Base-by-base conservation (phyloP, 2,888 invertebrate species). In the Noctua janthina region DNA sequence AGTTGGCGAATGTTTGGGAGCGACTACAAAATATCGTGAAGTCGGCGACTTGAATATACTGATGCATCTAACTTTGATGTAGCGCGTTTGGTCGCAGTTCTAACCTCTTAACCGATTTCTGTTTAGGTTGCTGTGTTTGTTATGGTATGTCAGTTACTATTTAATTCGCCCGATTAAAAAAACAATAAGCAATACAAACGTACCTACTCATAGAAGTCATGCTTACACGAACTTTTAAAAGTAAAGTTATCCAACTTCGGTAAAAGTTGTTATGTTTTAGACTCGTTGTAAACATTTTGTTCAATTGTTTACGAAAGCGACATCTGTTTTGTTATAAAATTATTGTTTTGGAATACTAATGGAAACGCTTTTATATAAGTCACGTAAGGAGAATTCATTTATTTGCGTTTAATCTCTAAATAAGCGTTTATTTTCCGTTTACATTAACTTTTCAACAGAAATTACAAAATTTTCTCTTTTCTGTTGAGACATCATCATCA, bases 281-380 rank as follows among this genome's bases (percentile, higher is more conserved):
- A 70, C 8, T 64, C n/a, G 10, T 17, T 86, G 49, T 35, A 39
- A 67, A 59, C 72, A 66, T 66, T 73, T 71, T 73, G 75, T 70
- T 81, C 49, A 80, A 83, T 83, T 86, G 74, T 74, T 83, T 39
- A 64, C 62, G 23, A 51, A 87, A 72, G 68, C 49, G 62, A 68
- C 84, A 84, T 87, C 78, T 87, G 84, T 68, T 74, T 70, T 54
- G 69, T 74, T 71, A 64, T 15, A 66, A 64, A 66, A 83, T 84
- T 49, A 78, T 87, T 83, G 73, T 87, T 78, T 70, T 67, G 62
- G 66, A 74, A 74, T 87, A 49, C 64, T 71, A 83, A 83, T 83
- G 72, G 20, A 39, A 62, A 70, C 35, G 69, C 17, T 23, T 68
- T 29, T 46, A 59, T 15, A 73, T 62, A 35, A 49, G 81, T 81